A percentile compares a stretch with the other conserved stretches of the same genome.
Conservation (phyloP, 2,113 vertebrate species). For the Aptenodytes forsteri region DNA sequence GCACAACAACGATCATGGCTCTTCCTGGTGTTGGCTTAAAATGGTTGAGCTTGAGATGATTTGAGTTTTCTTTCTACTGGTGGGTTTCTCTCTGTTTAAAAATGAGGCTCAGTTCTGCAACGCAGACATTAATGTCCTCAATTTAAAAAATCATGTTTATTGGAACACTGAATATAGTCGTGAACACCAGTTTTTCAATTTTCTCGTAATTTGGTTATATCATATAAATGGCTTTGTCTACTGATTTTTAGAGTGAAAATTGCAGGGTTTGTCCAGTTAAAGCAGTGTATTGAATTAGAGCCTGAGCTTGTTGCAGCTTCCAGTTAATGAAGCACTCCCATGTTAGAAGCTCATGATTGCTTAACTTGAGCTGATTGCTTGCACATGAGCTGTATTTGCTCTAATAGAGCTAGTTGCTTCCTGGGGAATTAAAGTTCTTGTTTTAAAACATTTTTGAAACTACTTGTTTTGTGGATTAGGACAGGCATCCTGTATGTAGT, state of each 20-base stretch:
- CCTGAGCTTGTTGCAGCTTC: not conserved
- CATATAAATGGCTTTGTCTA: not conserved
- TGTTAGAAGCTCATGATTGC: not conserved
- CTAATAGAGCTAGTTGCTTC: not conserved
- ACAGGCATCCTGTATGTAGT: not conserved
- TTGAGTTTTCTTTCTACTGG: not conserved
- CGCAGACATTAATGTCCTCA: not conserved
- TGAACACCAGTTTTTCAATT: not conserved
- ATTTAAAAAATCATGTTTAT: fast-evolving
- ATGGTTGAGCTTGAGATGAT: not conserved
- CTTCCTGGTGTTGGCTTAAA: not conserved
- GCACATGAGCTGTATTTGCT: not conserved
- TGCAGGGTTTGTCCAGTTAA: not conserved
- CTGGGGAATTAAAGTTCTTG: not conserved
- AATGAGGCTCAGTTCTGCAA: not conserved
- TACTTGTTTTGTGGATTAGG: not conserved
- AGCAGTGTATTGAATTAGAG: not conserved
- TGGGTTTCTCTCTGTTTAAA: not conserved
- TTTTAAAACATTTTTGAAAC: not conserved
- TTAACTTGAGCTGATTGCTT: not conserved
- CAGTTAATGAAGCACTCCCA: not conserved
- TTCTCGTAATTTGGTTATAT: not conserved
- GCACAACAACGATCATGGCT: not conserved
- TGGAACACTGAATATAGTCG: not conserved
- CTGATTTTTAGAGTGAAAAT: not conserved